Percentiles rank a stretch among this genome's conserved stretches.
These are phyloP conservation scores for Keiferia lycopersicella DNA, from an alignment of 2,888 invertebrate genomes.

Conservation along the genomic window DNA sequence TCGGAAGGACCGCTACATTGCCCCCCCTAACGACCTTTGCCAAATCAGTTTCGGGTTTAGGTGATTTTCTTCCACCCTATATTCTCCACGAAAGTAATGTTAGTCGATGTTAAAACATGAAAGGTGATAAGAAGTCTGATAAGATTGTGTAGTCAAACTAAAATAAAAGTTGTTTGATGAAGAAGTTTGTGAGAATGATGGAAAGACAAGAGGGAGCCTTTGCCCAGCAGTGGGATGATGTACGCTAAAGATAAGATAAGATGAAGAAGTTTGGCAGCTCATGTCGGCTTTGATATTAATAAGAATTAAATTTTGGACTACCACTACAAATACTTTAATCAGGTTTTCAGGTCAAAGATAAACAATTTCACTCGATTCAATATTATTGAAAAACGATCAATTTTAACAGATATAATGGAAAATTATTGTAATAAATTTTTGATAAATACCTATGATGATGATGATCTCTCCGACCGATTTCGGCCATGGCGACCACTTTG, in stretches of 20 bases:
- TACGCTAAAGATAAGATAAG: no score
- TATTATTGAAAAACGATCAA: background rate
- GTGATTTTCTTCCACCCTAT: constrained; percentile 58
- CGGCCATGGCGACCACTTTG: no score
- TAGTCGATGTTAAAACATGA: constrained; percentile 22
- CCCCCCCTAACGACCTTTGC: constrained; percentile 73
- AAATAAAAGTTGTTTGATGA: background rate
- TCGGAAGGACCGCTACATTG: constrained; percentile 75
- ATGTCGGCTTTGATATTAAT: no score
- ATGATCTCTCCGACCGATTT: no score
- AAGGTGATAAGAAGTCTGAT: constrained; percentile 24
- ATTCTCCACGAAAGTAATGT: constrained; percentile 37
- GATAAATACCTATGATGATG: no score
- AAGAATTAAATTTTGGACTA: no score
- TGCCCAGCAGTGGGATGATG: no score
- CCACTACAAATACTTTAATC: no score
- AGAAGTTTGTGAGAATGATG: no score
- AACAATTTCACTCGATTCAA: background rate
- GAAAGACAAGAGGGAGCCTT: no score
- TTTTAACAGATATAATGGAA: background rate
- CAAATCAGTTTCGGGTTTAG: constrained; percentile 75
- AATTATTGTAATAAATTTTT: background rate
- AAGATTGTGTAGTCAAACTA: constrained; percentile 14
- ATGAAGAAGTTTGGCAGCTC: no score
- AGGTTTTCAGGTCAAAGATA: no score